Base-by-base conservation (phyloP, 2,113 vertebrate species). In the Pitta sordida region DNA sequence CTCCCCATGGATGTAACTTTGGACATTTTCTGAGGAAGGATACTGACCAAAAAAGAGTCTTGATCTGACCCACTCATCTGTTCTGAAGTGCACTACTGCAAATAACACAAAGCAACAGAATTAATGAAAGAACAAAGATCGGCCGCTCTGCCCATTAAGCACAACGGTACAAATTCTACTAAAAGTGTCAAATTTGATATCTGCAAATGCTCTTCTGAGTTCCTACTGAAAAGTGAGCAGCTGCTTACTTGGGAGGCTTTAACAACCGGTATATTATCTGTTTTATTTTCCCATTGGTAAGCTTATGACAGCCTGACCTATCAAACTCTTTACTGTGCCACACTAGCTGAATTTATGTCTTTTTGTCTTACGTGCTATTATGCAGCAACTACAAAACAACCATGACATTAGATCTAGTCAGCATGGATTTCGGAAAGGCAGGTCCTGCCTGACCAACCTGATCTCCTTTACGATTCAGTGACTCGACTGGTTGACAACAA, bases 101-200 rank as follows among this genome's bases (percentile, higher is more conserved):
- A 92, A 60, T 68, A 96, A 75, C 0, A 2, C 24, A 71, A 87
- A 79, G 58, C 71, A 83, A 71, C 44, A 29, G 76, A 86, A 60
- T 64, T 86, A 86, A 94, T 82, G 88, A 93, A 89, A 88, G 88
- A 70, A n/a, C 18, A 17, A n/a, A 86, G 34, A 56, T 74, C 15
- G 8, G 60, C 80, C 0, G 1, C 81, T 92, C 36, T 86, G 75
- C 82, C 17, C 7, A 7, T 83, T 30, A 79, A 88, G 83, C 79
- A 74, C 79, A 86, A 22, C 19, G 41, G 84, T 43, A 90, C 64
- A 86, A 86, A 74, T 68, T 34, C 75, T 86, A 90, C 81, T 93
- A 63, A 88, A 96, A 93, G 88, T 59, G 71, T 91, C 88, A 86
- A 30, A 63, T 91, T 96, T 93, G 90, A 88, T 95, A 86, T 80